Evolutionary conservation across 2,797 vertebrate species (phyloP), one percentile per base, ranked within the genome.

Genomic region (Cyclura pinguis): DNA sequence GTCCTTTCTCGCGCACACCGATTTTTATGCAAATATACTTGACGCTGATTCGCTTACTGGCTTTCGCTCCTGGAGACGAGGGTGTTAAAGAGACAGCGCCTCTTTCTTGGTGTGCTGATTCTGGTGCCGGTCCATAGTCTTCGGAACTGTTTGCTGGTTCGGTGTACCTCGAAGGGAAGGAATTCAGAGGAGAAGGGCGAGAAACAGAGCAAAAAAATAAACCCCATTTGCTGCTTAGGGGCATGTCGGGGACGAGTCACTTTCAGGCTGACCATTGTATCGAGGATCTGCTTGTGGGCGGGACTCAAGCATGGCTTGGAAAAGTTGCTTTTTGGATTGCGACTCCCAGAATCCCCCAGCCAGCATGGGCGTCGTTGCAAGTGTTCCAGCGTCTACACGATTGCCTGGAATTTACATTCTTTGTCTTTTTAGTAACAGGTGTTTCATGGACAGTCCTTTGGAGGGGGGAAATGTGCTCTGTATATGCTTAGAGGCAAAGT

Each of bases 21-120:
- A 4, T 0, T 0, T 6, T 16, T 89, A 92, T 92, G 91, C 85
- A 92, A 84, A 92, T 74, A 73, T 64, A 0, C 38, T 27, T 42
- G 83, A 55, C 5, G 35, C 47, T 80, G 88, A 85, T 90, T 90
- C 76, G 89, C 24, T 57, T 0, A 0, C 0, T 0, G 0, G 1
- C 0, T 0, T 0, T 0, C 0, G 0, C 0, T 0, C 2, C 0
- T 0, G 0, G 93, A 55, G 42, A 62, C 18, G 12, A 50, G 29
- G 22, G 6, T 55, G 2, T 91, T 77, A 84, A 87, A 84, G 73
- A 67, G 38, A 47, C 50, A 27, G 47, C 6, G 10, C 16, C 27
- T n/a, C 35, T 83, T 42, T 32, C 6, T 0, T 6, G 22, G 6
- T 16, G 9, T 1, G 0, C 6, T n/a, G 4, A 2, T 24, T 59